phyloP scores from a whole-genome alignment of 2,113 vertebrate genomes.

The Strigops habroptila region DNA sequence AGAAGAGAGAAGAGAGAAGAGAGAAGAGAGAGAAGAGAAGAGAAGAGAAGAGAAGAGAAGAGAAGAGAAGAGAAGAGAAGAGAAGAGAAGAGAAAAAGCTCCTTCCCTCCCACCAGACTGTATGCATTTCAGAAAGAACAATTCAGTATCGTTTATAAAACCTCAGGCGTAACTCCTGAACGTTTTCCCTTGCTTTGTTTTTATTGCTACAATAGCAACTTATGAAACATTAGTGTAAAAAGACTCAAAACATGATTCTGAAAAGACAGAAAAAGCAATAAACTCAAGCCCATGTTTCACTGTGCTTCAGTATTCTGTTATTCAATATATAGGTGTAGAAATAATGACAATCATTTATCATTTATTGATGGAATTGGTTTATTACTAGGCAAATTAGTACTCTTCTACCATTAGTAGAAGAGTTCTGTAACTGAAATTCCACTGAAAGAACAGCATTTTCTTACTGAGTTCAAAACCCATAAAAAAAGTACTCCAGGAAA shows the following conservation, averaged over 20 bases:
- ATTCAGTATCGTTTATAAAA: background rate
- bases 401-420: background rate
- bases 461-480: background rate
- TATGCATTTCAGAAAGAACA: background rate
- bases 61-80: too few relatives aligned
- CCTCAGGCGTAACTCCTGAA: background rate
- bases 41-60: too few relatives aligned
- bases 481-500: background rate
- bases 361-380: background rate
- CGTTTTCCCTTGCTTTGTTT: background rate
- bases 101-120: background rate
- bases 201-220: background rate
- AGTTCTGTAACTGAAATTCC: background rate
- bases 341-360: background rate
- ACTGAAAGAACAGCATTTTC: background rate
- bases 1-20: too few relatives aligned
- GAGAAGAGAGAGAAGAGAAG: too few relatives aligned
- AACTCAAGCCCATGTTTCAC: accelerated
- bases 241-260: background rate
- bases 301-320: background rate
- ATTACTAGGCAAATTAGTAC: background rate
- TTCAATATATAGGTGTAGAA: background rate
- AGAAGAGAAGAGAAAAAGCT: background rate
- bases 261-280: background rate
- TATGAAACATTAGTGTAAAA: background rate